A percentile compares a stretch with the other conserved stretches of the same genome.
These are phyloP conservation scores for Radopholus similis DNA, from an alignment of 1,140 invertebrate species.

Conservation along the genomic window DNA sequence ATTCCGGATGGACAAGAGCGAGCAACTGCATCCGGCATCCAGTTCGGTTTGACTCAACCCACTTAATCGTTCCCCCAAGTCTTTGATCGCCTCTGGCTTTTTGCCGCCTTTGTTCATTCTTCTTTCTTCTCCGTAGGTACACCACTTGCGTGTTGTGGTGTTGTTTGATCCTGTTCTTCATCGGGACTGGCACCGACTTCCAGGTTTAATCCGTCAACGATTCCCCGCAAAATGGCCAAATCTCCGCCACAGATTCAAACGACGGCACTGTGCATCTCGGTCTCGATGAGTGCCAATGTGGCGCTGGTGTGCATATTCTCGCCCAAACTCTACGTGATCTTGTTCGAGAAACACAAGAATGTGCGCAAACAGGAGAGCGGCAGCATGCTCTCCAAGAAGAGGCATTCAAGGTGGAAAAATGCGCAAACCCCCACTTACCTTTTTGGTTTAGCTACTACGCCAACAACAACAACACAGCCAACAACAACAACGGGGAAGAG, in stretches of 20 bases:
- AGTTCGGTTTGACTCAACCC: too few species aligned
- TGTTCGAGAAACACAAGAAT: conserved; percentile 70
- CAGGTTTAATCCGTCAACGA: conserved; percentile 57
- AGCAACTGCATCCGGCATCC: too few species aligned
- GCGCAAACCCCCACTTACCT: background rate
- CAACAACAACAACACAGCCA: conserved; percentile 33
- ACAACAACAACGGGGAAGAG: conserved; percentile 27
- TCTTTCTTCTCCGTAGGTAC: conserved; percentile 65
- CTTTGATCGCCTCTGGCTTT: too few species aligned
- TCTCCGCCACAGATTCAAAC: conserved; percentile 65
- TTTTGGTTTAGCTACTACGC: conserved; percentile 24
- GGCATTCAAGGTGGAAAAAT: background rate
- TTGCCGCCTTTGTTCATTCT: too few species aligned
- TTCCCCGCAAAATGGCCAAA: background rate
- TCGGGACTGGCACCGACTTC: conserved; percentile 66
- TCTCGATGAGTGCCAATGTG: conserved; percentile 60
- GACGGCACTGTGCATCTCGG: conserved; percentile 65
- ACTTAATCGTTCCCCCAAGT: too few species aligned
- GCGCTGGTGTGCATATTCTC: conserved; percentile 67
- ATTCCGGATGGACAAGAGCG: too few species aligned
- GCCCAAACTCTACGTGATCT: conserved; percentile 69
- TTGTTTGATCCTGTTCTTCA: conserved; percentile 72
- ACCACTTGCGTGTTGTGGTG: conserved; percentile 75
- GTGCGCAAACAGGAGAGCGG: conserved; percentile 62
- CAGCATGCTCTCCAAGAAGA: conserved; percentile 50